A percentile compares a stretch with the other conserved stretches of the same genome.
These are phyloP conservation scores for Tragelaphus eurycerus DNA, from an alignment of 2,797 vertebrate species.

Conservation along the genomic window DNA sequence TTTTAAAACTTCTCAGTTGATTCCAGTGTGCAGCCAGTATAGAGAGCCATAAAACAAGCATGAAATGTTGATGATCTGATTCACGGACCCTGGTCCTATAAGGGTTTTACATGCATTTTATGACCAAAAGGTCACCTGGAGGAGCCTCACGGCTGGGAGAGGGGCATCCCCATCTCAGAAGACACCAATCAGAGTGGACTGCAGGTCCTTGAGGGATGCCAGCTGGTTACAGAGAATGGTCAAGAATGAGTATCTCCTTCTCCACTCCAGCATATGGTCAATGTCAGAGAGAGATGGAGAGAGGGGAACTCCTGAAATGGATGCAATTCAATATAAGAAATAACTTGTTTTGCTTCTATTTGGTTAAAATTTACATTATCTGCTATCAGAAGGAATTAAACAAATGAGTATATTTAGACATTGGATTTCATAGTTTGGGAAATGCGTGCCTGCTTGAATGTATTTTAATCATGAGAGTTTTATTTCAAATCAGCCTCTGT, in stretches of 20 bases:
- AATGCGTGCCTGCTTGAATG: background rate
- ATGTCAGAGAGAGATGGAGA: background rate
- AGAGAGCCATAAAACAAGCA: background rate
- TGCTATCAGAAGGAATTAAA: background rate
- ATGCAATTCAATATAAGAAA: background rate
- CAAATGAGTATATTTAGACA: background rate
- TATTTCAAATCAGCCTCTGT: conserved; percentile 3
- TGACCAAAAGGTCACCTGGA: background rate
- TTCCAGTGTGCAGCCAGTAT: background rate
- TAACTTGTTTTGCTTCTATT: background rate
- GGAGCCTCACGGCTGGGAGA: background rate
- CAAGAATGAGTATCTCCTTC: background rate
- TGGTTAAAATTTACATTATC: background rate
- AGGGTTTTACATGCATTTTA: background rate
- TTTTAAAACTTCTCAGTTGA: background rate
- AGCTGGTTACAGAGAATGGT: background rate
- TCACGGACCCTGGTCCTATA: background rate
- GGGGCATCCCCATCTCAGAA: background rate
- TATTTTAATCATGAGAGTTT: background rate
- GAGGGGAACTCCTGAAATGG: background rate
- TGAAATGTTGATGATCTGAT: background rate
- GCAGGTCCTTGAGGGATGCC: background rate
- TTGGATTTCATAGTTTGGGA: background rate
- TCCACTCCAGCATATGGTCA: background rate
- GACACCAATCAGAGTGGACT: background rate